Conservation (phyloP, 2,113 vertebrate genomes). For the Aleadryas rufinucha region DNA sequence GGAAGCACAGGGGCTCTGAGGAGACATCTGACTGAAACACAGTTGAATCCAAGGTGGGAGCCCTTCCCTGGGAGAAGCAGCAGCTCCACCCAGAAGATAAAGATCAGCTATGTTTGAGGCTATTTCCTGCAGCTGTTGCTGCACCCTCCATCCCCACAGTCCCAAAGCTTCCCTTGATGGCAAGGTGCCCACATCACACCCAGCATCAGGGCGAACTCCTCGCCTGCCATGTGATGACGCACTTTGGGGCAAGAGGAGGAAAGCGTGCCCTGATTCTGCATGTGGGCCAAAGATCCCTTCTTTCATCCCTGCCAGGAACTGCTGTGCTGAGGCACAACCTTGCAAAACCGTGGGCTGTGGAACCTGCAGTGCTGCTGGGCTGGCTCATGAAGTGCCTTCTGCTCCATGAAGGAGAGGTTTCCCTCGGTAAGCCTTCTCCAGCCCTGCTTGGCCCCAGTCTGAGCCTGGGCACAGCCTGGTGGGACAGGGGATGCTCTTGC, state of each 20-base stretch:
- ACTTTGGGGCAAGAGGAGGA: not conserved
- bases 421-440: not conserved
- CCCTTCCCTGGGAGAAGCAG: not conserved
- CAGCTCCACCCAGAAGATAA: not conserved
- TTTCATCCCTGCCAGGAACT: not conserved
- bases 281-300: not conserved
- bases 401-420: not conserved
- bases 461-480: not conserved
- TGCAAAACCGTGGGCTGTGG: not conserved
- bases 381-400: not conserved
- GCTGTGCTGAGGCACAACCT: not conserved
- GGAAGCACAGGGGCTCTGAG: not conserved
- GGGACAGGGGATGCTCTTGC: not conserved
- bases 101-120: not conserved
- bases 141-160: fast-evolving
- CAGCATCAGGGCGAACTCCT: not conserved
- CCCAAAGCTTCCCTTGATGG: not conserved
- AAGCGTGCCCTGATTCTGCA: not conserved
- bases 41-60: not conserved
- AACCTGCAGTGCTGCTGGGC: not conserved
- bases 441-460: not conserved
- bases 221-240: not conserved
- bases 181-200: not conserved
- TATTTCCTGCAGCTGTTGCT: slow-evolving; percentile 16
- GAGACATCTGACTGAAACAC: not conserved